Evolutionary conservation across 2,113 vertebrate species (phyloP).

Genomic region (Syngnathus floridae): DNA sequence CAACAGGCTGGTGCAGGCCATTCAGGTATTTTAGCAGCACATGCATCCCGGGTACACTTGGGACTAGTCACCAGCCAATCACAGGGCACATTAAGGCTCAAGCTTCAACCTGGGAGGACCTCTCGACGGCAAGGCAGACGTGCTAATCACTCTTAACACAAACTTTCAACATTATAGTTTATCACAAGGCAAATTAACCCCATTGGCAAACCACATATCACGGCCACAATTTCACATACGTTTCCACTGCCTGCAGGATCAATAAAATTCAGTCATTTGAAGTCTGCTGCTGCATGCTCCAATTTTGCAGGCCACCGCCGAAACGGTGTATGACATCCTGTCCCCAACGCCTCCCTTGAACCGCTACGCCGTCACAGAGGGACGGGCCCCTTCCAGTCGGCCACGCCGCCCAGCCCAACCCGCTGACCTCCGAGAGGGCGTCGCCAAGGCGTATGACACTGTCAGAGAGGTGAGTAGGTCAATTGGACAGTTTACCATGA

Average conservation of each 20-base stretch:
- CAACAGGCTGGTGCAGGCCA: slow-evolving; percentile 88
- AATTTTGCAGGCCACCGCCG: slow-evolving; percentile 78
- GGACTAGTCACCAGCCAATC: background rate
- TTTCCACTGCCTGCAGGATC: background rate
- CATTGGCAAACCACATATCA: background rate
- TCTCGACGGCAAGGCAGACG: background rate
- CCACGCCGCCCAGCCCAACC: slow-evolving; percentile 77
- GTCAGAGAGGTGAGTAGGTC: slow-evolving; percentile 76
- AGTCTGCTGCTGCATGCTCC: background rate
- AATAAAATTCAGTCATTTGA: background rate
- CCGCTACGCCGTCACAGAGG: slow-evolving; percentile 75
- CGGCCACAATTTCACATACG: background rate
- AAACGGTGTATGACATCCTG: slow-evolving; percentile 89
- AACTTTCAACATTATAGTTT: background rate
- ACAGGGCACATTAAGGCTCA: background rate
- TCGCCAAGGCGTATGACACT: slow-evolving; percentile 87
- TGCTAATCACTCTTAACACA: background rate
- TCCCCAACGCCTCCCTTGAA: slow-evolving; percentile 80
- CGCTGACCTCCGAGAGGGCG: slow-evolving; percentile 84
- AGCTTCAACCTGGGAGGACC: background rate
- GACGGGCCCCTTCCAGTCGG: slow-evolving; percentile 61
- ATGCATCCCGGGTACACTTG: background rate
- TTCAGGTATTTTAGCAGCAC: slow-evolving; percentile 71
- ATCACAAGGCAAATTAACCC: background rate
- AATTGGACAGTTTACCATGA: background rate